phyloP scores from a whole-genome alignment of 2,888 invertebrate species.

The Ephialtes manifestator region DNA sequence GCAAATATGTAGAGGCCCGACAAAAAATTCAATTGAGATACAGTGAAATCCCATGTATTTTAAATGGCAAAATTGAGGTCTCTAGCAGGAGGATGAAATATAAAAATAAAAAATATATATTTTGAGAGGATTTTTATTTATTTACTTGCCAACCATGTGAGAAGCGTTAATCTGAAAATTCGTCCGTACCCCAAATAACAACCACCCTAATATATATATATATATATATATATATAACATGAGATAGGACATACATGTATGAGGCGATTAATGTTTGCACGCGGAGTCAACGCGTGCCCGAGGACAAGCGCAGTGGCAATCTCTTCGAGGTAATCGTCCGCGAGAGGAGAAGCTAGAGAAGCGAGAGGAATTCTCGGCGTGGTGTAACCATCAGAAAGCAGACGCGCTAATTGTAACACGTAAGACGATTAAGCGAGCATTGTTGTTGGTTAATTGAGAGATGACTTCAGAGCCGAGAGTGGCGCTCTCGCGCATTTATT shows the following conservation, averaged over 20 bases:
- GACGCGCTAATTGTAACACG: conserved; percentile 82
- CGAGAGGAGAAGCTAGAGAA: conserved; percentile 35
- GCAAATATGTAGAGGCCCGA: no score
- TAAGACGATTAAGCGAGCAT: conserved; percentile 82
- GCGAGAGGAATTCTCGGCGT: conserved; percentile 17
- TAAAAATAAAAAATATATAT: no score
- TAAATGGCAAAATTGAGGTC: no score
- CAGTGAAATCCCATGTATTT: no score
- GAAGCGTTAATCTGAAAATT: no score
- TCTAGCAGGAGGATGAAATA: no score
- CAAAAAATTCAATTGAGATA: no score
- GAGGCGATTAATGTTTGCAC: conserved; percentile 27
- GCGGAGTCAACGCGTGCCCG: conserved; percentile 26
- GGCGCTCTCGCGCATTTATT: conserved; percentile 66
- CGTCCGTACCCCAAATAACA: no score
- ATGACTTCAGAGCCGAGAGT: conserved; percentile 77
- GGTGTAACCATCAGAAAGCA: conserved; percentile 51
- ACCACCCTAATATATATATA: conserved; percentile 11
- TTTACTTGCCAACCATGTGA: no score
- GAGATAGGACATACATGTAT: neutral
- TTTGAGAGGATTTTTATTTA: neutral
- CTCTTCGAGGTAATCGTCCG: conserved; percentile 55
- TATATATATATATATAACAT: neutral
- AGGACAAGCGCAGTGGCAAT: conserved; percentile 23
- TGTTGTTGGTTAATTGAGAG: conserved; percentile 83